Evolutionary conservation across 2,888 invertebrate genomes (phyloP).

Genomic region (Eumerus sabulonum): DNA sequence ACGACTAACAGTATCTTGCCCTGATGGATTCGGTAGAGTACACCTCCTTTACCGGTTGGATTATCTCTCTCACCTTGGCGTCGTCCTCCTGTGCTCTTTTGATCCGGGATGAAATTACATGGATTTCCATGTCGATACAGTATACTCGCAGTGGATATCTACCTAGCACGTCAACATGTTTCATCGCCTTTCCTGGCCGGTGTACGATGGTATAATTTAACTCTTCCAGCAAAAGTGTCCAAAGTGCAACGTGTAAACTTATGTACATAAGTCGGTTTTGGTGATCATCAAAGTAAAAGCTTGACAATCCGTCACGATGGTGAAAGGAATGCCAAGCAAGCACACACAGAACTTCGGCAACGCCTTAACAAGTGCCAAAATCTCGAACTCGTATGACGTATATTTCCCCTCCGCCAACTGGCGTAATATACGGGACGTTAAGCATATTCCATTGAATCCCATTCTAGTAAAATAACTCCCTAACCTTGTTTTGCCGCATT

Average conservation of each 20-base stretch:
- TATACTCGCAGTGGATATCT: no score
- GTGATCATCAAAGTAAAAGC: constrained; percentile 71
- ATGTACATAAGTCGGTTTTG: constrained; percentile 71
- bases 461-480: constrained; percentile 72
- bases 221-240: constrained; percentile 60
- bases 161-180: no score
- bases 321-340: constrained; percentile 71
- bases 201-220: constrained; percentile 64
- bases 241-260: constrained; percentile 67
- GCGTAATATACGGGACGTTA: constrained; percentile 72
- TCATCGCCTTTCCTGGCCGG: no score
- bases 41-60: constrained; percentile 1
- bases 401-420: constrained; percentile 72
- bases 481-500: constrained; percentile 65
- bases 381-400: constrained; percentile 73
- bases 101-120: constrained; percentile 2
- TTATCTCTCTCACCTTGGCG: not conserved
- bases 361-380: constrained; percentile 72
- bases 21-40: constrained; percentile 22
- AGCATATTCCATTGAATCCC: constrained; percentile 44
- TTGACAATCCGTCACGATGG: no score
- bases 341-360: constrained; percentile 73
- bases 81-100: constrained; percentile 19
- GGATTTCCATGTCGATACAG: constrained; percentile 1
- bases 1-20: constrained; percentile 69